Percentiles rank a stretch among this genome's conserved stretches.
Evolutionary conservation across 2,888 invertebrate species (phyloP).

Genomic region (Eurytoma californica): DNA sequence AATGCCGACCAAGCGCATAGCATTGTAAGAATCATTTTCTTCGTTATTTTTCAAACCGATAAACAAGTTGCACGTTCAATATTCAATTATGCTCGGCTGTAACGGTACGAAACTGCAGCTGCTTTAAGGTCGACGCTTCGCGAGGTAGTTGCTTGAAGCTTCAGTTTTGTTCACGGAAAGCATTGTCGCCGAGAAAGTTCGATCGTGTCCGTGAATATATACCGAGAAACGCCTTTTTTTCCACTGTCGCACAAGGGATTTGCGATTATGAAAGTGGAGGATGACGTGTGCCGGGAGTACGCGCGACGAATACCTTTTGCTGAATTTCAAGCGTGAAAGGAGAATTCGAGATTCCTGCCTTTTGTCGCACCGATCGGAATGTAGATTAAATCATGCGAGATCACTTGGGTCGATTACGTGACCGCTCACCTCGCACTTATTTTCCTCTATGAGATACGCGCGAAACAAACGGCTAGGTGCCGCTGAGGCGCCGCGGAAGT

Average conservation of each 20-base stretch:
- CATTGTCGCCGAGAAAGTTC: conserved; percentile 12
- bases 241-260: conserved; percentile 22
- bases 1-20: neutral
- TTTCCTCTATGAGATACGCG: too few relatives aligned
- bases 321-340: neutral
- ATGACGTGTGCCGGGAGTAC: conserved; percentile 24
- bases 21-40: neutral
- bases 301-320: conserved; percentile 23
- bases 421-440: too few relatives aligned
- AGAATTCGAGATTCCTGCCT: neutral
- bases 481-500: too few relatives aligned
- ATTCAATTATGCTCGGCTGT: too few relatives aligned
- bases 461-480: too few relatives aligned
- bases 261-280: conserved; percentile 16
- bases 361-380: neutral
- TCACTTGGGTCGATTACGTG: too few relatives aligned
- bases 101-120: too few relatives aligned
- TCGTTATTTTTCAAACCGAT: too few relatives aligned
- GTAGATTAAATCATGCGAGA: too few relatives aligned
- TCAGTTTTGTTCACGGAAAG: neutral
- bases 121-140: too few relatives aligned
- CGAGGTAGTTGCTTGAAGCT: too few relatives aligned
- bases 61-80: too few relatives aligned
- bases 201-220: neutral
- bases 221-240: conserved; percentile 11